These are phyloP conservation scores for Crotalus tigris DNA, from an alignment of 2,113 vertebrate species.

Conservation along the genomic window DNA sequence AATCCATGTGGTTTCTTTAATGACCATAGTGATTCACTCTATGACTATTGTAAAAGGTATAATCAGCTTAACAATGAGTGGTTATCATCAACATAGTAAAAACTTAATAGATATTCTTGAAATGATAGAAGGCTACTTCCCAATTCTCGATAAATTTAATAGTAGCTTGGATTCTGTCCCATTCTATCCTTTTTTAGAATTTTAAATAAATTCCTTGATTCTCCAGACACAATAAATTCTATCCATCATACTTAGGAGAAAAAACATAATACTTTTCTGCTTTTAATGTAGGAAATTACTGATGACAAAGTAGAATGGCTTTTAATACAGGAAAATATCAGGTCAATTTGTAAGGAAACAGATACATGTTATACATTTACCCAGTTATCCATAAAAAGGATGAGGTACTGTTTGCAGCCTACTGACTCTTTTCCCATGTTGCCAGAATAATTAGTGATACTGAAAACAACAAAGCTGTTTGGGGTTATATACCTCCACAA, in stretches of 20 bases:
- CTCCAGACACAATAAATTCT: not conserved
- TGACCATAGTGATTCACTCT: no score
- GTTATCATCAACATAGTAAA: not conserved
- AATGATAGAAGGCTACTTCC: not conserved
- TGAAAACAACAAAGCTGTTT: conserved; percentile 1
- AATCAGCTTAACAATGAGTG: no score
- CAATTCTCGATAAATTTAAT: not conserved
- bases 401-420: conserved; percentile 3
- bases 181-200: not conserved
- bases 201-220: not conserved
- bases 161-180: not conserved
- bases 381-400: not conserved
- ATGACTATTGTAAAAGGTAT: no score
- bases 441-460: not conserved
- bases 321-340: not conserved
- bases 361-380: not conserved
- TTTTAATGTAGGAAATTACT: not conserved
- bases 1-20: no score
- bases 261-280: not conserved
- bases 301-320: not conserved
- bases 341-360: not conserved
- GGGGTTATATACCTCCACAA: not conserved
- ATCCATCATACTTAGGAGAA: no score
- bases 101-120: not conserved
- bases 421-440: not conserved